Base-by-base conservation (phyloP, 2,113 vertebrate genomes). In the Thalassarche chlororhynchos region DNA sequence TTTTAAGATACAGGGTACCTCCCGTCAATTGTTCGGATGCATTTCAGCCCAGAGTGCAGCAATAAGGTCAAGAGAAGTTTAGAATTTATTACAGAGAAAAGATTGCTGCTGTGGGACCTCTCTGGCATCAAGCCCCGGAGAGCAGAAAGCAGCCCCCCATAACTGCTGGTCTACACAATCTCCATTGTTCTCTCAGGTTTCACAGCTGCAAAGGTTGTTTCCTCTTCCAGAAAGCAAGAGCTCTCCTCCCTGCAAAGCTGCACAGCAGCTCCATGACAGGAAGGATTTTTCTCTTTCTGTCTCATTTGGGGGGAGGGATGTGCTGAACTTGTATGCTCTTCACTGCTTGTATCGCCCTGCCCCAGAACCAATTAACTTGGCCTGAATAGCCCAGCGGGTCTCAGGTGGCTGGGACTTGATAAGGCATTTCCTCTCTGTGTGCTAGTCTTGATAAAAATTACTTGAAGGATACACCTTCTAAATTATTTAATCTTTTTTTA, bases 181-280 rank as follows among this genome's bases (percentile, higher is more conserved):
- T 75, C 88, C 92, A 95, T 95, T 96, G 95, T 94, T 95, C 64
- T 96, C 93, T 97, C 94, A 81, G 72, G 90, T 97, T 97, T 97
- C 96, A 96, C 90, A 97, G 96, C 97, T 96, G 93, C 87, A 83
- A 88, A 93, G 91, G 90, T 93, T 96, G 71, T 88, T 96, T 92
- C 83, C 88, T 84, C 66, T 88, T 90, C 71, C 88, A 95, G 62
- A 77, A 86, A 58, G 82, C 42, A 79, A 65, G n/a, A 91, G 58
- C 71, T 83, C 36, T 86, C 40, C 34, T 79, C 31, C 40, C 84
- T 77, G 71, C 49, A 93, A 76, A 87, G 69, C 84, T 65, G 75
- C 92, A 77, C 42, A 58, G 82, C 84, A 94, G 84, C 78, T 72
- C 36, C 36, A 10, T 1, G 5, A 24, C 70, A 69, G 44, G 82